phyloP scores from a whole-genome alignment of 1,140 invertebrate species.

The Heliconius nattereri region DNA sequence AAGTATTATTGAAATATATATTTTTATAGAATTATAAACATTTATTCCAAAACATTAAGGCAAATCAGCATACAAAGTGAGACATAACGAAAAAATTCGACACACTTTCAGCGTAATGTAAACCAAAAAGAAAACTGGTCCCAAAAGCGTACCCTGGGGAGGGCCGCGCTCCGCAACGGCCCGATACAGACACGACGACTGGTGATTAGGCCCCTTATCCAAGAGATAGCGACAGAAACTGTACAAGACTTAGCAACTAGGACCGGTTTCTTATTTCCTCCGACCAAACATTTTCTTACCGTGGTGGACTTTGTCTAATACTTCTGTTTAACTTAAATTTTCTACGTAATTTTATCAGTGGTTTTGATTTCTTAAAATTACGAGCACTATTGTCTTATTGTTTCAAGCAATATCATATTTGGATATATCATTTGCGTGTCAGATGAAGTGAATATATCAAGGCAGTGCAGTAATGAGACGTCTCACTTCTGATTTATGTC shows the following conservation, averaged over 20 bases:
- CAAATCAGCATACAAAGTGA: conserved; percentile 67
- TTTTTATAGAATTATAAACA: not conserved
- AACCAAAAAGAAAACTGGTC: conserved; percentile 79
- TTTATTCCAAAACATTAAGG: conserved; percentile 30
- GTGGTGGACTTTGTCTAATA: conserved; percentile 75
- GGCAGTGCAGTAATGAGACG: conserved; percentile 69
- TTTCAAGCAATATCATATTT: not conserved
- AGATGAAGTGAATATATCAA: conserved; percentile 48
- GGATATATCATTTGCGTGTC: not conserved
- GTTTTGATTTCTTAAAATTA: conserved; percentile 43
- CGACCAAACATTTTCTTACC: conserved; percentile 73
- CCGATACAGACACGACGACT: conserved; percentile 79
- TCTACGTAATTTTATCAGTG: conserved; percentile 64
- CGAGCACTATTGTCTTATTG: not conserved
- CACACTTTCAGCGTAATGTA: conserved; percentile 78
- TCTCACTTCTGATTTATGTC: conserved; percentile 76
- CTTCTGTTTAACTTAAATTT: conserved; percentile 70
- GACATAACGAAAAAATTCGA: conserved; percentile 74
- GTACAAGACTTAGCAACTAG: conserved; percentile 81
- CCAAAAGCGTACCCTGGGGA: conserved; percentile 75
- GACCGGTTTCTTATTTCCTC: conserved; percentile 78
- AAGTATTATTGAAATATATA: not conserved
- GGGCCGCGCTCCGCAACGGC: conserved; percentile 66
- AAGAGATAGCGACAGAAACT: conserved; percentile 79
- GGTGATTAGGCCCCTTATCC: conserved; percentile 81